phyloP scores from a whole-genome alignment of 2,797 vertebrate genomes.

The Gephyroberyx darwinii region DNA sequence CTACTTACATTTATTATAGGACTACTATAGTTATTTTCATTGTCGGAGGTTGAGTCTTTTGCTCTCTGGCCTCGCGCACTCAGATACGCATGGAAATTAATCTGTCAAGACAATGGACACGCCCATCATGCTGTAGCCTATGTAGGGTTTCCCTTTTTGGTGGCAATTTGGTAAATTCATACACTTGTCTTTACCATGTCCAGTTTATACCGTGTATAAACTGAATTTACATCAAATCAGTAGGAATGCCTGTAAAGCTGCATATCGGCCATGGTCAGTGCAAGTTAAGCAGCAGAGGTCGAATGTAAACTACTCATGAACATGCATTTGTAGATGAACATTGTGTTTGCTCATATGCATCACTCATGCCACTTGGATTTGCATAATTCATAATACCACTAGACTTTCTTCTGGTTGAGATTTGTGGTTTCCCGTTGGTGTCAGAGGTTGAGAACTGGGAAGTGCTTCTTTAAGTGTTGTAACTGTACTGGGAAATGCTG shows the following conservation, averaged over 20 bases:
- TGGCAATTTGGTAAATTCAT: neutral
- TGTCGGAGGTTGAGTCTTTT: neutral
- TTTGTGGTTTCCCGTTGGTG: neutral
- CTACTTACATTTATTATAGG: no score
- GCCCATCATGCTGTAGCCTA: slow-evolving; percentile 43
- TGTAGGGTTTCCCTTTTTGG: neutral
- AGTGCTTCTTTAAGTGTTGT: no score
- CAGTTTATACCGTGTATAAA: neutral
- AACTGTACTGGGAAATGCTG: no score
- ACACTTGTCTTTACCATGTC: neutral
- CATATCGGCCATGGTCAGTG: neutral
- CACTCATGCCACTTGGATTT: slow-evolving; percentile 14
- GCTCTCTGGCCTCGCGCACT: slow-evolving; percentile 5
- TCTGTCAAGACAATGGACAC: slow-evolving; percentile 21
- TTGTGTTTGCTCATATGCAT: slow-evolving; percentile 11
- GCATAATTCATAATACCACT: slow-evolving; percentile 47
- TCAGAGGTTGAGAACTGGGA: no score
- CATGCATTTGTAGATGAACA: neutral
- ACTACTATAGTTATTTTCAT: neutral
- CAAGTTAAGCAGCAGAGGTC: neutral
- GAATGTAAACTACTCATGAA: neutral
- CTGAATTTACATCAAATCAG: neutral
- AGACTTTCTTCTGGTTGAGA: slow-evolving; percentile 1
- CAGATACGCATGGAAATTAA: neutral
- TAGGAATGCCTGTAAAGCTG: neutral